Conservation (phyloP, 2,797 vertebrate genomes). For the Sternarchorhynchus goeldii region DNA sequence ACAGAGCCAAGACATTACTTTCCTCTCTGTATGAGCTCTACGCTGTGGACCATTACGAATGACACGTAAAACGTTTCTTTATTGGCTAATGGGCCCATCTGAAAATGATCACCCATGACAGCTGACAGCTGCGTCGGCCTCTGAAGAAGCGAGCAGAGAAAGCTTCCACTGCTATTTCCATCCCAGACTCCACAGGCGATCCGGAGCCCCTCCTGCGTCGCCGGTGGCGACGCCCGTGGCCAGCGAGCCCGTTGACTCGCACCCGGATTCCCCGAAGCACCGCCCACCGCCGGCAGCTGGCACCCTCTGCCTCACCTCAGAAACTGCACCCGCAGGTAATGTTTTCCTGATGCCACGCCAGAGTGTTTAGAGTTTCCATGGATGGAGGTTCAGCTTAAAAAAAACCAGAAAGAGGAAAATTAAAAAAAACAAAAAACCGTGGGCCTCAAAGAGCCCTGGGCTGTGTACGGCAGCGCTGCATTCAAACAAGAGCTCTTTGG, state of each 20-base stretch:
- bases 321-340: slow-evolving; percentile 75
- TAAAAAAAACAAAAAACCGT: background rate
- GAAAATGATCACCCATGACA: slow-evolving; percentile 39
- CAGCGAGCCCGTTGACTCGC: too few relatives aligned
- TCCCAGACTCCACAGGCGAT: slow-evolving; percentile 66
- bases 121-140: slow-evolving; percentile 50
- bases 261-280: slow-evolving; percentile 62
- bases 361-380: slow-evolving; percentile 76
- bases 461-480: slow-evolving; percentile 53
- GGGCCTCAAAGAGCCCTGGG: slow-evolving; percentile 51
- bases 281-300: slow-evolving; percentile 70
- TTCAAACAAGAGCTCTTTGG: slow-evolving; percentile 77
- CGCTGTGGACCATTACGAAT: slow-evolving; percentile 27
- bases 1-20: slow-evolving; percentile 39
- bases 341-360: slow-evolving; percentile 77
- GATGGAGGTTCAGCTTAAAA: slow-evolving; percentile 60
- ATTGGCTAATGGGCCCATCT: slow-evolving; percentile 49
- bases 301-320: slow-evolving; percentile 67
- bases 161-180: slow-evolving; percentile 65
- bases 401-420: slow-evolving; percentile 39
- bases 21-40: background rate
- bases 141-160: slow-evolving; percentile 33
- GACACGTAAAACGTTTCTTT: slow-evolving; percentile 43
- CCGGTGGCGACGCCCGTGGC: too few relatives aligned
- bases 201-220: slow-evolving; percentile 59